Conservation (phyloP, 2,888 invertebrate genomes). For the Ischnus inquisitorius region DNA sequence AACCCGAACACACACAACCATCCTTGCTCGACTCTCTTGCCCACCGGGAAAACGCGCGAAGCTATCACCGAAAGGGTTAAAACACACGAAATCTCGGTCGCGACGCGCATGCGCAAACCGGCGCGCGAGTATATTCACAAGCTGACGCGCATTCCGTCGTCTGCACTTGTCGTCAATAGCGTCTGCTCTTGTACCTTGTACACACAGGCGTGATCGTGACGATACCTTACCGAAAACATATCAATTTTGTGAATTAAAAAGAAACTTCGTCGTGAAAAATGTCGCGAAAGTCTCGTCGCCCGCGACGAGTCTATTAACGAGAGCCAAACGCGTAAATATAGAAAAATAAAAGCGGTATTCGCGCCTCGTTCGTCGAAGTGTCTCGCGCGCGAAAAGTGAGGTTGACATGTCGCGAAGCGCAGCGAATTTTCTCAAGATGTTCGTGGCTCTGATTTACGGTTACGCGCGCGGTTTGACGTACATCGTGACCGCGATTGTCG, state of each 20-base stretch:
- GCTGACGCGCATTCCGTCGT: slow-evolving; percentile 8
- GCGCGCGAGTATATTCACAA: not conserved
- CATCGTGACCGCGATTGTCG: slow-evolving; percentile 73
- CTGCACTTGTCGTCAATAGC: not conserved
- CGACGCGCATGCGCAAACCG: too few relatives aligned
- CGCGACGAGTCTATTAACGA: not conserved
- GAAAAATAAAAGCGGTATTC: not conserved
- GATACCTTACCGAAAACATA: not conserved
- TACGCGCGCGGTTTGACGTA: slow-evolving; percentile 78
- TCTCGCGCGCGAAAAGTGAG: not conserved
- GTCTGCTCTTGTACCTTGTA: not conserved
- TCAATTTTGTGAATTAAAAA: not conserved
- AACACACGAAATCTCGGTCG: too few relatives aligned
- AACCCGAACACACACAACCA: not conserved
- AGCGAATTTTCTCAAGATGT: slow-evolving; percentile 69
- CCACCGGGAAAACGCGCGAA: too few relatives aligned
- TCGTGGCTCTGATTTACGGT: slow-evolving; percentile 75
- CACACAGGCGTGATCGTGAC: not conserved
- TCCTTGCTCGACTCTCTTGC: too few relatives aligned
- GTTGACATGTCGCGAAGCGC: slow-evolving; percentile 68
- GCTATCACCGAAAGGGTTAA: too few relatives aligned
- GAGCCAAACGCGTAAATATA: not conserved
- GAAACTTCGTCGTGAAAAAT: not conserved
- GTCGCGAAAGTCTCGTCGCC: slow-evolving; percentile 3
- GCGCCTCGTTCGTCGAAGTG: not conserved